Percentiles rank a stretch among this genome's conserved stretches.
Evolutionary conservation across 2,888 invertebrate genomes (phyloP).

Genomic region (Trilocha varians): DNA sequence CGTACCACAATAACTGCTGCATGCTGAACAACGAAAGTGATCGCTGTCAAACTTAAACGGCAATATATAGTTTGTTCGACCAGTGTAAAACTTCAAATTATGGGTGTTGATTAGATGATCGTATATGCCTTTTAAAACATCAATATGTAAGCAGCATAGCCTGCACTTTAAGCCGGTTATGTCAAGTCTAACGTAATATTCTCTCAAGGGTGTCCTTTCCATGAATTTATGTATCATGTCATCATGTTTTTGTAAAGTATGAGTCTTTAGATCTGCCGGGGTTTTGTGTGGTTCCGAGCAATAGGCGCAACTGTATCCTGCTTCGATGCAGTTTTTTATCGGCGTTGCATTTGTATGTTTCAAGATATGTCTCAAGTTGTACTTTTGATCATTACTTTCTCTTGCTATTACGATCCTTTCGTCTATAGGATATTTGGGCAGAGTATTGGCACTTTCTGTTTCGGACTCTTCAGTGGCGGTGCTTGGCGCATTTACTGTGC

Average conservation of each 20-base stretch:
- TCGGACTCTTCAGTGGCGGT: too few species aligned
- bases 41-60: too few species aligned
- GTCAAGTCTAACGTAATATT: slow-evolving; percentile 36
- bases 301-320: slow-evolving; percentile 36
- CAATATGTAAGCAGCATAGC: slow-evolving; percentile 23
- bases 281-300: slow-evolving; percentile 27
- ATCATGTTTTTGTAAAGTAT: slow-evolving; percentile 22
- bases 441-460: too few species aligned
- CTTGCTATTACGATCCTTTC: background rate
- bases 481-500: too few species aligned
- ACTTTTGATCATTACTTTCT: slow-evolving; percentile 25
- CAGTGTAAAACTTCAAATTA: slow-evolving; percentile 21
- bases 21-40: too few species aligned
- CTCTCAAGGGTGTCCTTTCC: slow-evolving; percentile 5
- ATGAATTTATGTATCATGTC: slow-evolving; percentile 10
- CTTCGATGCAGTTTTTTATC: slow-evolving; percentile 22
- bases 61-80: slow-evolving; percentile 28
- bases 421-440: too few species aligned
- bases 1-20: too few species aligned
- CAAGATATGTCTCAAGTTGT: slow-evolving; percentile 22
- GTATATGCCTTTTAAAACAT: slow-evolving; percentile 20
- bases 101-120: slow-evolving; percentile 28
- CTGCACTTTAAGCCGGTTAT: slow-evolving; percentile 38
- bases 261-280: slow-evolving; percentile 34
- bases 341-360: slow-evolving; percentile 31